Base-by-base conservation (phyloP, 1,140 invertebrate species). In the Dendroctonus valens region DNA sequence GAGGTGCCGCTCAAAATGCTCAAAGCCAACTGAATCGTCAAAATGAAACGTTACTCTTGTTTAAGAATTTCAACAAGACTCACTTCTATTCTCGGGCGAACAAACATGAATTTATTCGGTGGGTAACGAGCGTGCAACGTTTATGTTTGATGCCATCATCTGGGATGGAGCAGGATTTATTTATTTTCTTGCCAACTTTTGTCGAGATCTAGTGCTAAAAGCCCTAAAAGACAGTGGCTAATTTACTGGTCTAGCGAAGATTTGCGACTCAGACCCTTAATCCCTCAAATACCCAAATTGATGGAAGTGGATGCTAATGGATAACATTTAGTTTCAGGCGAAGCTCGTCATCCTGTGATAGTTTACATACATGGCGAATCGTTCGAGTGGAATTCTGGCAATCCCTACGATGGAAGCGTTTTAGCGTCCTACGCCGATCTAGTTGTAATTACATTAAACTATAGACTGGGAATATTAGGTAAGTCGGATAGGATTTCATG, bases 401-500 rank as follows among this genome's bases (percentile, higher is more conserved):
- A 97, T 81, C 89, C 93, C 6, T 97, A 97, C 81, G 94, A 98
- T 77, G 95, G 94, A 59, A 92, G 91, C 68, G 91, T 96, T 39
- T 82, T 98, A 66, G 91, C 94, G 55, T 91, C 93, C 74, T 93
- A 94, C 75, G 89, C 93, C 5, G 89, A 96, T 70, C 85, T 97
- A 74, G 91, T 98, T 63, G 93, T 98, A 66, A 90, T 99, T 70
- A 96, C 95, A 14, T 86, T 99, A 70, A 99, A 99, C 84, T 99
- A 97, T 81, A 85, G 97, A 60, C 86, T 99, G 44, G 97, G 96
- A 57, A 90, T 97, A 69, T 83, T 99, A 74, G 96, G 92, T 93
- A 82, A 86, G 26, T 26, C 26, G 26, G 1, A 26, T 26, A 1
- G 26, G 3, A 26, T 26, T 26, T 26, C 3, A 26, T 26, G 26